A percentile compares a stretch with the other conserved stretches of the same genome.
Conservation (phyloP, 1,140 invertebrate genomes). For the Hyles euphorbiae region DNA sequence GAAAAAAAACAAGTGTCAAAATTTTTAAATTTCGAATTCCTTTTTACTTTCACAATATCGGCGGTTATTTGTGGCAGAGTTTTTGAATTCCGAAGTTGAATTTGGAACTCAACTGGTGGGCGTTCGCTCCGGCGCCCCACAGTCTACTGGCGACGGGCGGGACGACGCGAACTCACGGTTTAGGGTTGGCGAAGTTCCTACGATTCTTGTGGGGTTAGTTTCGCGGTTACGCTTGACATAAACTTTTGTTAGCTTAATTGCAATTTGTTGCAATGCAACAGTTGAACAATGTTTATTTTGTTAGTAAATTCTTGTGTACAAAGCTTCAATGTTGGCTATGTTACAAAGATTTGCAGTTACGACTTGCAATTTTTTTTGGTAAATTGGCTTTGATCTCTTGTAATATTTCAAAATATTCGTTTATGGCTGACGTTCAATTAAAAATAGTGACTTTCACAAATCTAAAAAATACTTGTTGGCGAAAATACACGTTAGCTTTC, state of each 20-base stretch:
- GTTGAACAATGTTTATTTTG: slow-evolving; percentile 2
- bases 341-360: too few relatives aligned
- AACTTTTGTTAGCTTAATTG: slow-evolving; percentile 9
- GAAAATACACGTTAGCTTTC: too few relatives aligned
- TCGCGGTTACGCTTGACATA: slow-evolving; percentile 7
- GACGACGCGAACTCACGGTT: slow-evolving; percentile 6
- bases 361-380: too few relatives aligned
- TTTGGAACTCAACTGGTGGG: slow-evolving; percentile 45
- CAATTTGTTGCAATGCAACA: not conserved
- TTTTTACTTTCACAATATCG: not conserved
- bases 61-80: slow-evolving; percentile 5
- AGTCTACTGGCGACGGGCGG: slow-evolving; percentile 45
- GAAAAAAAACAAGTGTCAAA: not conserved
- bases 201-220: slow-evolving; percentile 1
- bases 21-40: not conserved
- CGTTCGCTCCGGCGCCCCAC: slow-evolving; percentile 40
- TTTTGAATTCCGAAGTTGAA: slow-evolving; percentile 39
- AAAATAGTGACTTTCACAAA: too few relatives aligned
- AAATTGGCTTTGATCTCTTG: too few relatives aligned
- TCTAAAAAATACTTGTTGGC: too few relatives aligned
- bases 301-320: too few relatives aligned
- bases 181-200: slow-evolving; percentile 7
- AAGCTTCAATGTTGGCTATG: too few relatives aligned
- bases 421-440: too few relatives aligned
- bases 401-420: too few relatives aligned